phyloP scores from a whole-genome alignment of 37 sponge, comb jelly and placozoan genomes.

The Lycopodina hypogea region DNA sequence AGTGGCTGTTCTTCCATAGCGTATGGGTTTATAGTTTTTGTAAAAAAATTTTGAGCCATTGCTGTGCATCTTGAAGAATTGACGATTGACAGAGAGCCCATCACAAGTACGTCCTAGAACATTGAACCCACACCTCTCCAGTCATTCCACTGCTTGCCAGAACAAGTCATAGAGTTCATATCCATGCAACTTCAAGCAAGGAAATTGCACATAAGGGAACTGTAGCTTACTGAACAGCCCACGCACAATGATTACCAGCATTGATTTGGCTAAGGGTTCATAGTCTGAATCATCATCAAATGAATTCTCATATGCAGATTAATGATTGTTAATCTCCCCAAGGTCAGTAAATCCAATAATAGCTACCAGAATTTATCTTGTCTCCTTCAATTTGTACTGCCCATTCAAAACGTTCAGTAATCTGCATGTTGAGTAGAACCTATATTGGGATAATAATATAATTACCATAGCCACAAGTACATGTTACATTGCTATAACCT shows the following conservation, averaged over 20 bases:
- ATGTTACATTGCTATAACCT: too few relatives aligned
- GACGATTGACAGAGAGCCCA: neutral
- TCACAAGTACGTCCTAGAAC: neutral
- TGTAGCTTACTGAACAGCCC: too few relatives aligned
- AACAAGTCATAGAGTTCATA: neutral
- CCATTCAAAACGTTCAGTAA: too few relatives aligned
- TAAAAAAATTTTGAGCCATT: too few relatives aligned
- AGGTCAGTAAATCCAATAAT: too few relatives aligned
- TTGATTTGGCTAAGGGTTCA: constrained; percentile 6
- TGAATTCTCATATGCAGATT: neutral
- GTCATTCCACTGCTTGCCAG: too few relatives aligned
- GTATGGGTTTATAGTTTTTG: too few relatives aligned
- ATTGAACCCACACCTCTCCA: constrained; percentile 19
- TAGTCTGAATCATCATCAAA: neutral
- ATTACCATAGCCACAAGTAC: too few relatives aligned
- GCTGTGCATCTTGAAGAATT: constrained; percentile 7
- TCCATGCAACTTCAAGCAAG: neutral
- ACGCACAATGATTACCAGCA: constrained; percentile 32
- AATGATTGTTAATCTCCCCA: constrained; percentile 24
- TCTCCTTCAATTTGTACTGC: too few relatives aligned
- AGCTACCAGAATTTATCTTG: too few relatives aligned
- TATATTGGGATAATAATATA: too few relatives aligned
- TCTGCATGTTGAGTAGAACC: too few relatives aligned
- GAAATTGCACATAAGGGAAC: neutral
- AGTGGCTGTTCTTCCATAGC: neutral